Evolutionary conservation across 2,888 invertebrate genomes (phyloP).

Genomic region (Ditula angustiorana): DNA sequence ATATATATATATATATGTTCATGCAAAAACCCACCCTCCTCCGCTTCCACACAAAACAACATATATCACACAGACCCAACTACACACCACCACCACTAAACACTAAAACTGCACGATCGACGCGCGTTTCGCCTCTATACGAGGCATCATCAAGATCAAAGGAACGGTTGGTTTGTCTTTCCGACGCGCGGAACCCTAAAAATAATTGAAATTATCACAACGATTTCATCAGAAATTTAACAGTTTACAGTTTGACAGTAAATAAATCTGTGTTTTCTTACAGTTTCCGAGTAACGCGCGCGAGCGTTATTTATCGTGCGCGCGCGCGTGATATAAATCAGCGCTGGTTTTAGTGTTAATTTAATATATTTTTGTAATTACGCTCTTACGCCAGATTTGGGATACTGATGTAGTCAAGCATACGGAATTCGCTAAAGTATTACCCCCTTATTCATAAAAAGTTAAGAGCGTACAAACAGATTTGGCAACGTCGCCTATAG

Average conservation of each 20-base stretch:
- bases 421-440: neutral
- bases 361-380: slow-evolving; percentile 23
- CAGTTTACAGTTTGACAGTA: slow-evolving; percentile 24
- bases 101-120: no score
- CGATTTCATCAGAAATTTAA: slow-evolving; percentile 39
- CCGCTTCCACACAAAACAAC: no score
- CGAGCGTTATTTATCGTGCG: slow-evolving; percentile 10
- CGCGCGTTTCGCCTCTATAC: no score
- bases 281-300: slow-evolving; percentile 22
- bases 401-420: neutral
- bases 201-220: slow-evolving; percentile 24
- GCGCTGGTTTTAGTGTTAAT: slow-evolving; percentile 15
- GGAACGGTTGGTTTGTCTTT: neutral
- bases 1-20: no score
- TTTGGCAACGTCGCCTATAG: no score
- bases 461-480: no score
- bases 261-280: slow-evolving; percentile 28
- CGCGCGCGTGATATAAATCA: slow-evolving; percentile 10
- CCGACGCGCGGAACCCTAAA: neutral
- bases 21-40: no score
- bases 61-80: no score
- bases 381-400: slow-evolving; percentile 3
- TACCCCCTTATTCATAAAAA: no score
- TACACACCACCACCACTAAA: no score
- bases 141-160: no score